Conservation (phyloP, 2,888 invertebrate genomes). For the Epinotia brunnichana region DNA sequence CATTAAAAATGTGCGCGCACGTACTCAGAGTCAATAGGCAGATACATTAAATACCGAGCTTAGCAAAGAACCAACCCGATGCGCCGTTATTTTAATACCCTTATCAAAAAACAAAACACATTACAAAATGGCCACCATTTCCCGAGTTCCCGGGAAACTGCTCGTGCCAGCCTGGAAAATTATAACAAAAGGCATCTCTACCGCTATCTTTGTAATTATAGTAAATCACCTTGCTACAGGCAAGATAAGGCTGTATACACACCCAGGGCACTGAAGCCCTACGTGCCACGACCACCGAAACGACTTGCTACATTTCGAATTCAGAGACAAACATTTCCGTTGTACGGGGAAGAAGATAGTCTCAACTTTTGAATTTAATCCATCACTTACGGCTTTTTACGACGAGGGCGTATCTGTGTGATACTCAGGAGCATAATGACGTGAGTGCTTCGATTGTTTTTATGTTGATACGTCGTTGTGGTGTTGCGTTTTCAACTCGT, state of each 20-base stretch:
- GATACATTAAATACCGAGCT: conserved; percentile 61
- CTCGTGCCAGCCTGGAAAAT: conserved; percentile 81
- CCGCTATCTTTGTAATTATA: conserved; percentile 85
- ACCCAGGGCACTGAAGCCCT: conserved; percentile 64
- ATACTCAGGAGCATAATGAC: conserved; percentile 57
- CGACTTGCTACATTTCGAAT: conserved; percentile 68
- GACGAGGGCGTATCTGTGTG: conserved; percentile 54
- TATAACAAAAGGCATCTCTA: conserved; percentile 84
- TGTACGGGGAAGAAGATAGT: conserved; percentile 53
- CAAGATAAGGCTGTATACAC: conserved; percentile 78
- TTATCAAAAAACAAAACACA: conserved; percentile 84
- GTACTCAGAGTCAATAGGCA: conserved; percentile 71
- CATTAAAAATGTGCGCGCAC: conserved; percentile 78
- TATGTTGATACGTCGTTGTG: conserved; percentile 66
- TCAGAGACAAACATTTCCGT: conserved; percentile 58
- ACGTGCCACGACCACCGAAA: conserved; percentile 59
- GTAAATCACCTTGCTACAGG: conserved; percentile 83
- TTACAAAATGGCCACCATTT: conserved; percentile 83
- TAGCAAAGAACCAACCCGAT: conserved; percentile 75
- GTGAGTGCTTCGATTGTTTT: conserved; percentile 54
- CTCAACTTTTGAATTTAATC: conserved; percentile 57
- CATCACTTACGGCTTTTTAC: conserved; percentile 59
- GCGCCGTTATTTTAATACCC: conserved; percentile 81
- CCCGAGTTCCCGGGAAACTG: conserved; percentile 81
- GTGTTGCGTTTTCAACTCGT: conserved; percentile 62